A percentile compares a stretch with the other conserved stretches of the same genome.
These are phyloP conservation scores for Phorcus lineatus DNA, from an alignment of 2,888 invertebrate genomes.

Conservation along the genomic window DNA sequence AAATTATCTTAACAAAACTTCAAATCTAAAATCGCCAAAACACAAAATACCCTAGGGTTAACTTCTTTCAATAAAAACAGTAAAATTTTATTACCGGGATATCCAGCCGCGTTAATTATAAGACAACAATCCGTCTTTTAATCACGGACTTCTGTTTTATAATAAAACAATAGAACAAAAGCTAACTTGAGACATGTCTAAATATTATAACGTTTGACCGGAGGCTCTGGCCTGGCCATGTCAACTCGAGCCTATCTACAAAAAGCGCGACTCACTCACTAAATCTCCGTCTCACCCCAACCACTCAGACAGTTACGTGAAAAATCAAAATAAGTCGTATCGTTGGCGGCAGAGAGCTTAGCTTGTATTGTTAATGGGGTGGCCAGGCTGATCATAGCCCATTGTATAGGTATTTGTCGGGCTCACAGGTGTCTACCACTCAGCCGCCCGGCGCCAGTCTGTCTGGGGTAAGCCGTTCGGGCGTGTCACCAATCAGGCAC, in stretches of 20 bases:
- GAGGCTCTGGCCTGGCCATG: neutral
- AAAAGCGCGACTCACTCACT: neutral
- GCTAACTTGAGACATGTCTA: too few relatives aligned
- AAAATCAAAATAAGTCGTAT: neutral
- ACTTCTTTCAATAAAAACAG: too few relatives aligned
- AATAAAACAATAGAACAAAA: too few relatives aligned
- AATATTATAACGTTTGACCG: neutral
- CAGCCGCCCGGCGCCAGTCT: neutral
- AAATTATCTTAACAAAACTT: too few relatives aligned
- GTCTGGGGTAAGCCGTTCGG: neutral
- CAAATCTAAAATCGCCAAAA: too few relatives aligned
- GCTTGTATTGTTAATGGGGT: neutral
- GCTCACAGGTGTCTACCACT: neutral
- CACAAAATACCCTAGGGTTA: too few relatives aligned
- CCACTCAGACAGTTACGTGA: slow-evolving; percentile 7
- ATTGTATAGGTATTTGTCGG: neutral
- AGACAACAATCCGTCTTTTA: too few relatives aligned
- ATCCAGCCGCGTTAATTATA: too few relatives aligned
- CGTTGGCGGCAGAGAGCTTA: neutral
- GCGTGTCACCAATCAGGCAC: neutral
- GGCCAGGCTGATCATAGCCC: neutral
- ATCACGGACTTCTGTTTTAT: too few relatives aligned
- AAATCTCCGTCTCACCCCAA: neutral
- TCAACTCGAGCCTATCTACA: neutral
- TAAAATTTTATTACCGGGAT: too few relatives aligned